A percentile compares a stretch with the other conserved stretches of the same genome.
These are phyloP conservation scores for Scolopax rusticola DNA, from an alignment of 2,797 vertebrate species.

Conservation along the genomic window DNA sequence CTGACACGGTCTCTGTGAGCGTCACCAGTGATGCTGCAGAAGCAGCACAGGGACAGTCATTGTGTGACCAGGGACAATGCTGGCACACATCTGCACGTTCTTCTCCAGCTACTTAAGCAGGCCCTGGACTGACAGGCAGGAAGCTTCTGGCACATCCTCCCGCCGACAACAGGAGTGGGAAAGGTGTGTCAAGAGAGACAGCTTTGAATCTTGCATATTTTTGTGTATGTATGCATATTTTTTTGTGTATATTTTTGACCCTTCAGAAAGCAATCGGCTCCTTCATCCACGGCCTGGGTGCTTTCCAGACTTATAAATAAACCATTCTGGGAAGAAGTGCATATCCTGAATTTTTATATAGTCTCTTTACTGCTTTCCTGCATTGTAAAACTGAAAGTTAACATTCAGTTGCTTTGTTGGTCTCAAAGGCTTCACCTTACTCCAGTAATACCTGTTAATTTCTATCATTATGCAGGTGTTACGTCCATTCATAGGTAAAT, in stretches of 20 bases:
- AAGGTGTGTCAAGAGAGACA: not conserved
- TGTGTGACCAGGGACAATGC: not conserved
- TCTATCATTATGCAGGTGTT: not conserved
- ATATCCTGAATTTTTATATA: not conserved
- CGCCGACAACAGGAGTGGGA: not conserved
- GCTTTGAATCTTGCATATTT: not conserved
- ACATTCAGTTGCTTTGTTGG: not conserved
- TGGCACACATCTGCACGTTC: not conserved
- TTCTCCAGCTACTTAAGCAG: not conserved
- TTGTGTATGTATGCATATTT: too few relatives aligned
- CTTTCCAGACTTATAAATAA: constrained; percentile 34
- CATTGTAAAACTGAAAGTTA: not conserved
- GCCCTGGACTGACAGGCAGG: not conserved
- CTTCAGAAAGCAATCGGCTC: not conserved
- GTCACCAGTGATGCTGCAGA: not conserved
- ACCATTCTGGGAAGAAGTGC: not conserved
- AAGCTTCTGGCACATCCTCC: not conserved
- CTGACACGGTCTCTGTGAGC: not conserved
- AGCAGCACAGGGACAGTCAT: not conserved
- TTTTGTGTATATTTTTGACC: not conserved
- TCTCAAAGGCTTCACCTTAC: not conserved
- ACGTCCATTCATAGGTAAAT: not conserved
- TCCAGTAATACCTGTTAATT: not conserved
- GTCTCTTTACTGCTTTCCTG: not conserved
- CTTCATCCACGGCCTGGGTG: not conserved